These are phyloP conservation scores for Onchidella celtica DNA, from an alignment of 2,888 invertebrate species.

Conservation along the genomic window DNA sequence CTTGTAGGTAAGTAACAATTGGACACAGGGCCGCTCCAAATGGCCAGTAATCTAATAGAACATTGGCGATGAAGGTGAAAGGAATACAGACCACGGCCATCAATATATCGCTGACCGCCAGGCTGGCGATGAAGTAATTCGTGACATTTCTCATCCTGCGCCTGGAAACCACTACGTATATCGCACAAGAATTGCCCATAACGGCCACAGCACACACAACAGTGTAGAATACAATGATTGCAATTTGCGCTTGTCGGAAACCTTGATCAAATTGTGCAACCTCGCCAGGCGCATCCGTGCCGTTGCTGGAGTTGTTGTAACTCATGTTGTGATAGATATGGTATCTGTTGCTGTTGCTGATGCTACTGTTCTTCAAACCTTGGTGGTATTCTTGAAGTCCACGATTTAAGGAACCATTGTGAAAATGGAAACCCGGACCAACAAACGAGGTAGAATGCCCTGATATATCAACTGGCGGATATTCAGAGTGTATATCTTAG, in stretches of 20 bases:
- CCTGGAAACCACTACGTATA: slow-evolving; percentile 82
- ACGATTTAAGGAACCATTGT: no score
- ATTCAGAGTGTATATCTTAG: no score
- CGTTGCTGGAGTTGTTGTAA: background rate
- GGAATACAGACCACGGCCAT: slow-evolving; percentile 81
- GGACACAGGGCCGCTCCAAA: slow-evolving; percentile 92
- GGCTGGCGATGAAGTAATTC: slow-evolving; percentile 84
- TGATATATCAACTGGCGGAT: no score
- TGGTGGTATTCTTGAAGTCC: no score
- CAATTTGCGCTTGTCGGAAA: slow-evolving; percentile 20
- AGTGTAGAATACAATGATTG: slow-evolving; percentile 30
- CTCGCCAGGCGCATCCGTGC: background rate
- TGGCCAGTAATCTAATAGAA: slow-evolving; percentile 91
- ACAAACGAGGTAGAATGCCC: no score
- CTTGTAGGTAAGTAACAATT: slow-evolving; percentile 88
- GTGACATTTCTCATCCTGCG: slow-evolving; percentile 94
- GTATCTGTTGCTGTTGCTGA: background rate
- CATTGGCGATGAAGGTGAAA: slow-evolving; percentile 86
- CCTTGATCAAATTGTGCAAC: background rate
- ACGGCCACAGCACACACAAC: slow-evolving; percentile 51
- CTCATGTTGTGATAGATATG: background rate
- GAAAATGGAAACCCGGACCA: no score
- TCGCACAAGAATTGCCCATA: slow-evolving; percentile 54
- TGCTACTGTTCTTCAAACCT: background rate
- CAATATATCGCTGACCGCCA: slow-evolving; percentile 79